Evolutionary conservation across 2,113 vertebrate species (phyloP), one percentile per base, ranked within the genome.

Genomic region (Ciconia maguari): DNA sequence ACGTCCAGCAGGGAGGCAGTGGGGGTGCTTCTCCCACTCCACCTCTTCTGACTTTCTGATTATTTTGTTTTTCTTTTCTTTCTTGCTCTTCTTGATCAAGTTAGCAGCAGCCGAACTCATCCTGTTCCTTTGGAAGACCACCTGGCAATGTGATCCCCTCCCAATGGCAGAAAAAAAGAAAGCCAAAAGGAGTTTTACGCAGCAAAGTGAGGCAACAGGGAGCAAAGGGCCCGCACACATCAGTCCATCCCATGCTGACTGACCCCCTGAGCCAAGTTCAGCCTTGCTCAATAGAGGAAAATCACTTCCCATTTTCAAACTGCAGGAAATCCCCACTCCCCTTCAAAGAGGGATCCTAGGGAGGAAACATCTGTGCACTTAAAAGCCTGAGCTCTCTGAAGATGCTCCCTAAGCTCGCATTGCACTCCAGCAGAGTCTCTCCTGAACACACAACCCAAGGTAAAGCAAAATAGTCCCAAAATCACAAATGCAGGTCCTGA

Each of bases 361-460:
- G 88, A 98, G 97, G 98, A 98, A 98, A 98, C 98, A 98, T 97
- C 98, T 98, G 98, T 90, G 90, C 20, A 14, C 25, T 92, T 69
- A 78, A 64, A 83, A 91, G 83, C 66, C 74, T 54, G 62, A 94
- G 82, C 54, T 79, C 79, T 51, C 82, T 61, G 21, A 72, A 18
- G 48, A 70, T 83, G 32, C 16, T n/a, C n/a, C n/a, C 18, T 20
- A 36, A 20, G 21, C 48, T 79, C 22, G 8, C 46, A 60, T 6
- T 7, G 13, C 14, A 7, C 74, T 79, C 36, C 51, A 34, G 38
- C 6, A 21, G 29, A 65, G 14, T 13, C 38, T 80, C 46, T 74
- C 65, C 86, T 8, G 27, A 86, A 87, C 24, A 41, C 68, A 60
- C 26, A 83, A 19, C 7, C 20, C 26, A 41, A 83, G 74, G 60